Percentiles rank a stretch among this genome's conserved stretches.
Evolutionary conservation across 2,113 vertebrate species (phyloP).

Genomic region (Ramphastos sulfuratus): DNA sequence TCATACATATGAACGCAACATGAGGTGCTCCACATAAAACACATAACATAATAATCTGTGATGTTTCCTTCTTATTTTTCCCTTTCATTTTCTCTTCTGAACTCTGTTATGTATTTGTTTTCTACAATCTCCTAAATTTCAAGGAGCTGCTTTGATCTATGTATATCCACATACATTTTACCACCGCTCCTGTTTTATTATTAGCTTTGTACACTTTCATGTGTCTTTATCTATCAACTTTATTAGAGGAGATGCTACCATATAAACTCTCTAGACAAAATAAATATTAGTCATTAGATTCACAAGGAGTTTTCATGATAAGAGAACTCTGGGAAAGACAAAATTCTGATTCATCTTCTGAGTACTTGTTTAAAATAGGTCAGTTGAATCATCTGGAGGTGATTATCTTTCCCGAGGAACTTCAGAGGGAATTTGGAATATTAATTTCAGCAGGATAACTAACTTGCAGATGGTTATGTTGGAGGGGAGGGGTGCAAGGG

Average conservation of each 20-base stretch:
- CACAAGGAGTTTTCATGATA: not conserved
- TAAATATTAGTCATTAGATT: constrained; percentile 10
- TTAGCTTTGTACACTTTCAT: constrained; percentile 43
- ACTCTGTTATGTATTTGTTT: constrained; percentile 41
- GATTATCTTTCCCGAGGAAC: not conserved
- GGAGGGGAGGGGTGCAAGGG: not conserved
- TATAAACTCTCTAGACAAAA: constrained; percentile 30
- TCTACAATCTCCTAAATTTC: constrained; percentile 32
- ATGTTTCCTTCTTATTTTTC: constrained; percentile 24
- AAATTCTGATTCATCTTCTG: constrained; percentile 36
- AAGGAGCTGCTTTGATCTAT: constrained; percentile 46
- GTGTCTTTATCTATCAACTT: constrained; percentile 30
- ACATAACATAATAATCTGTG: not conserved
- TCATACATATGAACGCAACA: not conserved
- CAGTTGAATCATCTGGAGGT: not conserved
- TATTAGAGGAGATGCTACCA: not conserved
- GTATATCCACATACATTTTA: constrained; percentile 25
- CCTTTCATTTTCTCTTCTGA: constrained; percentile 36
- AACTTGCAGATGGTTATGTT: not conserved
- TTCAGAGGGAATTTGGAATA: not conserved
- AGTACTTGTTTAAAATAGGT: constrained; percentile 20
- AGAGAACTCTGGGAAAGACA: not conserved
- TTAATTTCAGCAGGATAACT: not conserved
- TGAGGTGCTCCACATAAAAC: not conserved
- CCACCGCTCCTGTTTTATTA: constrained; percentile 49